phyloP scores from a whole-genome alignment of 2,113 vertebrate species.

The Machaerirhynchus nigripectus region DNA sequence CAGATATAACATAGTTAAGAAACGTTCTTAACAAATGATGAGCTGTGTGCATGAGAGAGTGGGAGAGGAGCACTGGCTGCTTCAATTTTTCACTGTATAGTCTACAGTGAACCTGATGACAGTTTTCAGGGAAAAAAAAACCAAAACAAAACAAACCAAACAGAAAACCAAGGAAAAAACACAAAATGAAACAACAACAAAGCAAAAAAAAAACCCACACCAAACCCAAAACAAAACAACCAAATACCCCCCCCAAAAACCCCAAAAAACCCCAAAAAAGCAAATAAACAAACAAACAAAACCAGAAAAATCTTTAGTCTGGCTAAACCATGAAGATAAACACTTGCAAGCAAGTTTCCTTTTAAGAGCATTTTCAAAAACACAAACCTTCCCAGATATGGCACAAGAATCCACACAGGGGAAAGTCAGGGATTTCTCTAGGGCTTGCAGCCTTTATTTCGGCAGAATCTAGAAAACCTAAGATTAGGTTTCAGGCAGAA shows the following conservation, averaged over 20 bases:
- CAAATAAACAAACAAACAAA: background rate
- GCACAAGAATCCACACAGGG: background rate
- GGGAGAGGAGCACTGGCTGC: background rate
- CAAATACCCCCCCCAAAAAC: no score
- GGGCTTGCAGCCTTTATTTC: background rate
- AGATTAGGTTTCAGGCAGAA: background rate
- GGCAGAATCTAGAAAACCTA: background rate
- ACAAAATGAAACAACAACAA: background rate
- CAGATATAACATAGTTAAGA: background rate
- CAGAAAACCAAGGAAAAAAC: background rate
- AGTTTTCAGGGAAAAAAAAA: fast-evolving
- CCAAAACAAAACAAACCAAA: background rate
- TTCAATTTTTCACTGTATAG: background rate
- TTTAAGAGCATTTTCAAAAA: background rate
- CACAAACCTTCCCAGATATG: background rate
- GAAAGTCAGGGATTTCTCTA: background rate
- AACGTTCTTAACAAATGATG: background rate
- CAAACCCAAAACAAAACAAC: background rate
- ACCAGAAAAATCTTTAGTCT: background rate
- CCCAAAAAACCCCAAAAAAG: no score
- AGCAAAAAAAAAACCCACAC: no score
- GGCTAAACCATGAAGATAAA: background rate
- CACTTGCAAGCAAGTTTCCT: background rate
- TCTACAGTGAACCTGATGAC: background rate
- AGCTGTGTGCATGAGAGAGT: fast-evolving